phyloP scores from a whole-genome alignment of 2,797 vertebrate genomes.

The Silurus aristotelis region DNA sequence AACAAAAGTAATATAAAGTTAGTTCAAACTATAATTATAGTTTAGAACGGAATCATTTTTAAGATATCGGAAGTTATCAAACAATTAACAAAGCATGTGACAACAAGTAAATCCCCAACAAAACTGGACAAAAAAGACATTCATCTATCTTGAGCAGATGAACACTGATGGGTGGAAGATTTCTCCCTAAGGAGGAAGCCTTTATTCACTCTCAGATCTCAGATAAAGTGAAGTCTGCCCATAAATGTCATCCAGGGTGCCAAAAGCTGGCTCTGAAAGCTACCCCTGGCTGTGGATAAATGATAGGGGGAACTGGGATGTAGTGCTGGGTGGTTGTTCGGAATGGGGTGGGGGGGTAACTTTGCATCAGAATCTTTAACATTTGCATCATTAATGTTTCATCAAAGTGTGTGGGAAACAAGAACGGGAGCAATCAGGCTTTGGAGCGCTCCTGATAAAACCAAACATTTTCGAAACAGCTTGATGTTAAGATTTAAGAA shows the following conservation, averaged over 20 bases:
- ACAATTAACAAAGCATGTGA: not conserved
- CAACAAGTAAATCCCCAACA: not conserved
- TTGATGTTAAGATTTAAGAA: constrained; percentile 33
- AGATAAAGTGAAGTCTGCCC: constrained; percentile 71
- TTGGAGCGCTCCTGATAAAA: constrained; percentile 11
- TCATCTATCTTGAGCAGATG: constrained; percentile 58
- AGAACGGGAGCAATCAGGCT: constrained; percentile 43
- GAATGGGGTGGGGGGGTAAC: not conserved
- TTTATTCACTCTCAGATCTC: constrained; percentile 73
- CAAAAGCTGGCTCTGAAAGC: constrained; percentile 59
- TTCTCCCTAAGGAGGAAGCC: constrained; percentile 69
- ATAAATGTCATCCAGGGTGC: constrained; percentile 68
- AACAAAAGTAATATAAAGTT: not conserved
- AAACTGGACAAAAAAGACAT: not conserved
- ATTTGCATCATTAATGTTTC: constrained; percentile 59
- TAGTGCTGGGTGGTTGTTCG: not conserved
- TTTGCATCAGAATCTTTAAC: constrained; percentile 51
- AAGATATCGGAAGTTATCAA: not conserved
- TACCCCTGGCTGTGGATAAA: constrained; percentile 44
- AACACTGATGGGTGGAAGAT: constrained; percentile 64
- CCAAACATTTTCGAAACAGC: constrained; percentile 35
- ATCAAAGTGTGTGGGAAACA: constrained; percentile 50
- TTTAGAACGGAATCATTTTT: not conserved
- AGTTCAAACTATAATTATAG: not conserved
- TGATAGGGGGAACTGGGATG: constrained; percentile 20